Evolutionary conservation across 2,797 vertebrate genomes (phyloP).

Genomic region (Masticophis lateralis): DNA sequence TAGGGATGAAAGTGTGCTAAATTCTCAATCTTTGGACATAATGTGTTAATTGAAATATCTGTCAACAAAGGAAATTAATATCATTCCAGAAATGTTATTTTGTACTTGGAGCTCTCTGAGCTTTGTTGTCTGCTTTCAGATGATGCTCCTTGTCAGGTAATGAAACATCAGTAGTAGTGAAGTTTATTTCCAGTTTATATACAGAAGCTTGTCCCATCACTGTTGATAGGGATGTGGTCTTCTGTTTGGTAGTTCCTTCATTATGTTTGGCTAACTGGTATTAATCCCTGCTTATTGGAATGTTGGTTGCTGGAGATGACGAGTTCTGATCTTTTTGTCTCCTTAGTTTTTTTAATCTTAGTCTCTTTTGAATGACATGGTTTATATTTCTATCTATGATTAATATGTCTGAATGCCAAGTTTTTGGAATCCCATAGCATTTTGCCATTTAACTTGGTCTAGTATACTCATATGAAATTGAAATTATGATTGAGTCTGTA

Average conservation of each 20-base stretch:
- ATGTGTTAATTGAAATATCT: neutral
- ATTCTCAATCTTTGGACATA: neutral
- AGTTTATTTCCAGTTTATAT: too few species aligned
- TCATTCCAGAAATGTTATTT: neutral
- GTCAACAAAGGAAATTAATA: neutral
- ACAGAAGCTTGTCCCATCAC: too few species aligned
- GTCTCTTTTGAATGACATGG: too few species aligned
- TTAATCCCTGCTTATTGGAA: neutral
- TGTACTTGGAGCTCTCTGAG: neutral
- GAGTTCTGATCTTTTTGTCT: too few species aligned
- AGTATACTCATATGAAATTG: too few species aligned
- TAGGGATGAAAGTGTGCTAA: neutral
- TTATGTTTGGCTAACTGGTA: neutral
- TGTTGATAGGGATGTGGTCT: neutral
- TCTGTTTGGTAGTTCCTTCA: neutral
- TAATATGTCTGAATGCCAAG: too few species aligned
- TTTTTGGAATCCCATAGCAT: too few species aligned
- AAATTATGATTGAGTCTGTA: too few species aligned
- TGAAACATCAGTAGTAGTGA: neutral
- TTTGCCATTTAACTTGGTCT: too few species aligned
- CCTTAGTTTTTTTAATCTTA: too few species aligned
- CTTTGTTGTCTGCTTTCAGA: neutral
- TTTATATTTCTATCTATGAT: too few species aligned
- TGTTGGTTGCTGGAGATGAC: too few species aligned
- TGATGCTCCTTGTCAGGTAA: neutral